Evolutionary conservation across 1,140 invertebrate species (phyloP), one percentile per base, ranked within the genome.

Genomic region (Oscheius sp.): DNA sequence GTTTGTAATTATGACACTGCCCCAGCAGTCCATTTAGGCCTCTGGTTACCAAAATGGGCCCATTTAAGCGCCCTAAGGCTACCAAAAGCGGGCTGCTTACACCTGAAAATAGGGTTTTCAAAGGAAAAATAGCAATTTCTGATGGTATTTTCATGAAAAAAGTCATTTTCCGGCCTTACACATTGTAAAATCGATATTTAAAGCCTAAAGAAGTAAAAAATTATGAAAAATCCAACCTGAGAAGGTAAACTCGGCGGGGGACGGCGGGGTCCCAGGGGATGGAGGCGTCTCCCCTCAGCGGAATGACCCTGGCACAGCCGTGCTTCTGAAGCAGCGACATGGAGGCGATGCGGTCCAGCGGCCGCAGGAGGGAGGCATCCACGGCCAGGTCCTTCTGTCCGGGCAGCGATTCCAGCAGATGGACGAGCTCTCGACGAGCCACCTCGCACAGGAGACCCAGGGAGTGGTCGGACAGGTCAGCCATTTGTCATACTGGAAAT

Each of bases 91-190:
- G n/a, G n/a, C n/a, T n/a, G n/a, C n/a, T n/a, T n/a, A n/a, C n/a
- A n/a, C n/a, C n/a, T n/a, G n/a, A n/a, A n/a, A n/a, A n/a, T n/a
- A n/a, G n/a, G n/a, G n/a, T n/a, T 87, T 97, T 94, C 49, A 96
- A 85, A 52, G 92, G 94, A 3, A 96, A 86, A 23, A 97, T 86
- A 77, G 93, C 91, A 28, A 89, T 88, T 85, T 97, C 94, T 20
- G 95, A 83, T 71, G 89, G 89, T 79, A 97, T 90, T 0, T 74
- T 88, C 89, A 0, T 95, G 88, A 73, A 86, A 80, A 10, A 86
- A 88, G 83, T 86, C n/a, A 89, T 0, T 90, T 84, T n/a, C 91
- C 95, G 86, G 92, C 90, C 84, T 23, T 55, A 20, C 7, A 55
- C 49, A 55, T 55, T 15, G 15, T 55, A 15, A 55, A 55, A 55